Evolutionary conservation across 2,797 vertebrate species (phyloP), one percentile per base, ranked within the genome.

Genomic region (Eleutherodactylus coqui): DNA sequence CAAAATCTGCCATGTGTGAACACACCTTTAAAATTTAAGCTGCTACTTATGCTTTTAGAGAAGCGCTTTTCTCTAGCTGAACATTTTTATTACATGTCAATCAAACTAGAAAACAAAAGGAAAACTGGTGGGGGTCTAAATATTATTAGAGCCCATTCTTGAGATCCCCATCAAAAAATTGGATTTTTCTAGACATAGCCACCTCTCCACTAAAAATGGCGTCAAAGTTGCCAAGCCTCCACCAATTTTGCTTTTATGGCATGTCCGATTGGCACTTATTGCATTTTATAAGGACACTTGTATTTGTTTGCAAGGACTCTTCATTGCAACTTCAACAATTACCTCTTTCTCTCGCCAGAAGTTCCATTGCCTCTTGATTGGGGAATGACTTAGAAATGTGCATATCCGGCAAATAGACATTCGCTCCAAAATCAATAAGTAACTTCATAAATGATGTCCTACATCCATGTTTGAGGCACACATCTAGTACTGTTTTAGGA

Each of bases 361-460:
- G 90, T 51, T 90, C 88, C 84, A 96, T 88, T 8, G 93, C 95
- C 89, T 97, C 94, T 1, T 94, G 92, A 91, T 90, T 90, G 41
- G 93, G 91, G 0, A 91, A 94, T 0, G 72, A 91, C 89, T 94
- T 92, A 0, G 94, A 94, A 1, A 88, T 83, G 0, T 89, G 88
- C 17, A 97, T 36, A 0, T 90, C 88, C 1, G 97, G 97, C 77
- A 99, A 93, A 88, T 96, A 96, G 43, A 98, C 92, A 0, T 98
- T 95, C 55, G 97, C 97, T 79, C 98, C 98, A 78, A 98, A 98
- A 92, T 99, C 96, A 75, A 98, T 92, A 81, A 99, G 96, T n/a
- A 98, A 93, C 87, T 95, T 92, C 60, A 97, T 88, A 90, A 97
- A 99, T 75, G 97, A 94, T 0, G 87, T 49, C 34, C 90, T 92